These are phyloP conservation scores for Pseudocheirus occidentalis DNA, from an alignment of 2,797 vertebrate genomes.

Conservation along the genomic window DNA sequence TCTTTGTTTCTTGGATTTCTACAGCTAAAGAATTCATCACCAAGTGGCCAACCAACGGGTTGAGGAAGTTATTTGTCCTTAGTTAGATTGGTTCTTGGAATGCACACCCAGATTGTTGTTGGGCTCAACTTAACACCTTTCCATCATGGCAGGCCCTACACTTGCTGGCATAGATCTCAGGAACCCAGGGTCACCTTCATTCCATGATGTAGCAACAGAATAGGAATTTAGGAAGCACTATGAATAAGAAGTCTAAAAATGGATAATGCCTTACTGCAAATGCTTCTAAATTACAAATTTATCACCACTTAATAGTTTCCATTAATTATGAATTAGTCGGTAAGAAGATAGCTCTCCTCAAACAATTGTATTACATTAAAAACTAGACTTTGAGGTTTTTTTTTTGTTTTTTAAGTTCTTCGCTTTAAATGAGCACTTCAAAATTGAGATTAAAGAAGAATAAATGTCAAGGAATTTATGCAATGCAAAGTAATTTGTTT, in stretches of 20 bases:
- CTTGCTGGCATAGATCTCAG: neutral
- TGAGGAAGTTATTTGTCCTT: neutral
- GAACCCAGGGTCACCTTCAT: neutral
- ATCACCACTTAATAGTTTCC: constrained; percentile 38
- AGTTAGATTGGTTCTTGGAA: neutral
- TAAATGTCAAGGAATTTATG: constrained; percentile 55
- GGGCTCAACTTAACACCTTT: neutral
- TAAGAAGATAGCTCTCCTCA: constrained; percentile 30
- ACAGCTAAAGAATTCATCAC: neutral
- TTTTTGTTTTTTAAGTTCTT: neutral
- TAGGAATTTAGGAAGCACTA: constrained; percentile 16
- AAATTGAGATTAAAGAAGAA: constrained; percentile 44
- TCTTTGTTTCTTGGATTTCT: neutral
- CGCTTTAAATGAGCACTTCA: neutral
- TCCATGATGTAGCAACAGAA: neutral
- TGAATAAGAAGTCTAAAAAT: neutral
- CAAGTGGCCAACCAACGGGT: neutral
- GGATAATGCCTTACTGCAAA: neutral
- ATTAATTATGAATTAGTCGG: constrained; percentile 39
- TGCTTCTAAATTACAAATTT: constrained; percentile 40
- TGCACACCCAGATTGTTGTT: neutral
- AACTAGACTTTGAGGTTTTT: constrained; percentile 32
- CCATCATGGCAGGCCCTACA: neutral
- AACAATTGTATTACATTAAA: constrained; percentile 34
- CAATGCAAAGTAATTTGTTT: constrained; percentile 49